Evolutionary conservation across 1,140 invertebrate species (phyloP), one percentile per base, ranked within the genome.

Genomic region (Acromyrmex heyeri): DNA sequence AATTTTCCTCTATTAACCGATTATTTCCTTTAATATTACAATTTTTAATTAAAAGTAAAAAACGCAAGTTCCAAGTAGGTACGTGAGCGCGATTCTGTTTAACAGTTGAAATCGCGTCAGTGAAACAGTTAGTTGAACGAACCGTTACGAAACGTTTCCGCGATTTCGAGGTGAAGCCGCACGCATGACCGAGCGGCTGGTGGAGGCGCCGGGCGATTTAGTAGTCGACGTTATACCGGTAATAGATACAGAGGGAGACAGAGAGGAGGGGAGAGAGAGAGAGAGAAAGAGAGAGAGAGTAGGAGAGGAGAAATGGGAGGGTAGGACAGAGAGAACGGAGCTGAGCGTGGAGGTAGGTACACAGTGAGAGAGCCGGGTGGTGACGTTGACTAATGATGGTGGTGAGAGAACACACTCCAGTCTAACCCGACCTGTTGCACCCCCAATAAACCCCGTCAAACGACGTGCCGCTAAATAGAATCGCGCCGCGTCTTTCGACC

Each of bases 381-480:
- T 95, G 95, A 95, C 95, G 94, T 95, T 95, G 95, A 95, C 94
- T 95, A 95, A 95, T 95, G 95, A 95, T 95, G 94, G 94, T 95
- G 94, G 94, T 93, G 94, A 95, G 94, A 95, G 94, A 94, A 95
- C 93, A 94, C 92, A 94, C 94, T 95, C 93, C 91, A 94, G 92
- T 95, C 94, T 94, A 95, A 93, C 93, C 93, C 94, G 91, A 95
- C 94, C 95, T 95, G 94, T 95, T 95, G 94, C 94, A 94, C 94
- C 93, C 93, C 92, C 93, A 95, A 95, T 94, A 94, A 94, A 95
- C 92, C 93, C 93, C 93, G 93, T 95, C 93, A 95, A 95, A 95
- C 93, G 93, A 93, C 93, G 93, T 92, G 91, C 92, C 87, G 92
- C 93, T 95, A 95, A 95, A 95, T 95, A 95, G 94, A 94, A 95